Evolutionary conservation across 2,113 vertebrate species (phyloP).

Genomic region (Gopherus evgoodei): DNA sequence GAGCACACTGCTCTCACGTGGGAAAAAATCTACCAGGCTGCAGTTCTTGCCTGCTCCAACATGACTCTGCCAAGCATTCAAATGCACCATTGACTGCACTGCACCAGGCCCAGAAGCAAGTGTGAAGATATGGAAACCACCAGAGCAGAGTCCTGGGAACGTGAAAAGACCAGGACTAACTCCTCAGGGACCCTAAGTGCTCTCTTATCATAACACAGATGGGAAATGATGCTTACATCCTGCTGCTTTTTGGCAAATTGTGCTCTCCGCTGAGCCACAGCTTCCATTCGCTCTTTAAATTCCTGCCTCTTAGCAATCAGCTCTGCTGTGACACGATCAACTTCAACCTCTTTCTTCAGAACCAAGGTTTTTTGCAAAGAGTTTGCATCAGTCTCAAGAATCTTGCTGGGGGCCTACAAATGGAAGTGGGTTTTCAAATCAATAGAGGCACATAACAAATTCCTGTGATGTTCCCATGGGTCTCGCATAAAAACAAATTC

Average conservation of each 20-base stretch:
- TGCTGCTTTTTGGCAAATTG: slow-evolving; percentile 76
- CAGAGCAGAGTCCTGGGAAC: background rate
- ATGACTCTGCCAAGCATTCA: background rate
- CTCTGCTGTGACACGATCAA: slow-evolving; percentile 68
- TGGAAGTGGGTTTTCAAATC: background rate
- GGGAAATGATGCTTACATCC: slow-evolving; percentile 64
- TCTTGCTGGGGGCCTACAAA: slow-evolving; percentile 66
- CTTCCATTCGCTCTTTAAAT: slow-evolving; percentile 69
- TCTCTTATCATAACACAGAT: background rate
- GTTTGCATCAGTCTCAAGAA: slow-evolving; percentile 73
- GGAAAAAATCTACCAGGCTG: background rate
- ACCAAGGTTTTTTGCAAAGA: slow-evolving; percentile 77
- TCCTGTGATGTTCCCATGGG: background rate
- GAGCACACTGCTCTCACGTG: rapidly evolving
- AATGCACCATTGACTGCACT: background rate
- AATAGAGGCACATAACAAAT: background rate
- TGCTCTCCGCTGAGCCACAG: slow-evolving; percentile 49
- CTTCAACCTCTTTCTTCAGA: slow-evolving; percentile 78
- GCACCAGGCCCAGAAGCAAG: background rate
- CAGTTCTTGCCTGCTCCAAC: background rate
- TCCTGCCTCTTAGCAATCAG: slow-evolving; percentile 78
- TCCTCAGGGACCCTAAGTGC: background rate
- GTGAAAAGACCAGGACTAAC: background rate
- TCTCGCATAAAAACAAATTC: background rate
- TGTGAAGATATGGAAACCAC: background rate